Conservation (phyloP, 2,888 invertebrate genomes). For the Eucera pruinosa region DNA sequence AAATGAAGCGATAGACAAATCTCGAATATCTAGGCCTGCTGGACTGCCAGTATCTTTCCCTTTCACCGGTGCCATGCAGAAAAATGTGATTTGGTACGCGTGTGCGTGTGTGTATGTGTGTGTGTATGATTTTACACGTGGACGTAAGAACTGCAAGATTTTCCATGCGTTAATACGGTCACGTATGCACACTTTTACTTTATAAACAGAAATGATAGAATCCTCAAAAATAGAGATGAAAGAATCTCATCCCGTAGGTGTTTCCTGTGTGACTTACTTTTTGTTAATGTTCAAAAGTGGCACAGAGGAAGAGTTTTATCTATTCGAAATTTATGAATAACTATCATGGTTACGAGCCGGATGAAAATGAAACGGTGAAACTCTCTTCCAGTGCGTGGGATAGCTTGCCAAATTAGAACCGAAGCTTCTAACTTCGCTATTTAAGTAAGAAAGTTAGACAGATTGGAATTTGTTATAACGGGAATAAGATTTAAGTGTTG, state of each 20-base stretch:
- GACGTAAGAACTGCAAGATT: background rate
- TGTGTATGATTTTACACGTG: background rate
- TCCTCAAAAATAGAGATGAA: background rate
- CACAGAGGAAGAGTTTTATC: background rate
- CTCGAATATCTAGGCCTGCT: conserved; percentile 71
- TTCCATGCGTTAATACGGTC: conserved; percentile 26
- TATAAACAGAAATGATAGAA: conserved; percentile 17
- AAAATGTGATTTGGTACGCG: conserved; percentile 65
- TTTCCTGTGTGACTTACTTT: background rate
- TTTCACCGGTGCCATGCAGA: conserved; percentile 74
- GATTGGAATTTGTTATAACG: too few species aligned
- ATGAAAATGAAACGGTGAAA: background rate
- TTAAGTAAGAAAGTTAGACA: background rate
- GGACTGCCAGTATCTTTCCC: conserved; percentile 72
- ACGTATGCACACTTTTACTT: conserved; percentile 2
- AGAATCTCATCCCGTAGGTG: background rate
- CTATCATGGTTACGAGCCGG: too few species aligned
- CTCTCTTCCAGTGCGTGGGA: background rate
- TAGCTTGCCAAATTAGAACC: background rate
- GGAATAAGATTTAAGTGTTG: too few species aligned
- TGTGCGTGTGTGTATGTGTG: background rate
- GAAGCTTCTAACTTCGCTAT: too few species aligned
- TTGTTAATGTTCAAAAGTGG: background rate
- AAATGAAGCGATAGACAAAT: conserved; percentile 52
- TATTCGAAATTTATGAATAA: too few species aligned